Evolutionary conservation across 2,113 vertebrate genomes (phyloP).

Genomic region (Oxygymnocypris stewartii): DNA sequence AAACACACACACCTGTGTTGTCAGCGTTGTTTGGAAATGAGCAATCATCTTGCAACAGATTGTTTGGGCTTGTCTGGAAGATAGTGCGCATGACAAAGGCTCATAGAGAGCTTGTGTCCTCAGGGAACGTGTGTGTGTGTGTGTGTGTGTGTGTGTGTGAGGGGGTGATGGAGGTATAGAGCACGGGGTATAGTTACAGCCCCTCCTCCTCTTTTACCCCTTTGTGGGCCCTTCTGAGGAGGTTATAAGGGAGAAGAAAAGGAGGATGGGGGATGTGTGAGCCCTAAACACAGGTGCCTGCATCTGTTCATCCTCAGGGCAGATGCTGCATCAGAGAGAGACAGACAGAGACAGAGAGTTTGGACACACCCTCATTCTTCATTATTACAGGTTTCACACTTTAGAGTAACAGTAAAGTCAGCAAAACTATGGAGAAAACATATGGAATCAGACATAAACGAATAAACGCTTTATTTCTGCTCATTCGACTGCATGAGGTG

Average conservation of each 20-base stretch:
- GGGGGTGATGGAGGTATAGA: conserved; percentile 33
- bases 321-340: conserved; percentile 82
- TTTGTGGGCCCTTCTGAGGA: conserved; percentile 55
- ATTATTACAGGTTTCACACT: neutral
- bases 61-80: conserved; percentile 85
- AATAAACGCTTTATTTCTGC: neutral
- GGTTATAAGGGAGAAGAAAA: conserved; percentile 54
- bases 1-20: conserved; percentile 41
- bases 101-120: conserved; percentile 83
- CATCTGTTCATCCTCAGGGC: conserved; percentile 94
- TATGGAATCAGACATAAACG: neutral
- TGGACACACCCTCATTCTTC: conserved; percentile 19
- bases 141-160: conserved; percentile 35
- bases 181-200: conserved; percentile 90
- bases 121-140: conserved; percentile 68
- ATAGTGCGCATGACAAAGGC: conserved; percentile 82
- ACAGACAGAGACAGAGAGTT: neutral
- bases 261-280: conserved; percentile 87
- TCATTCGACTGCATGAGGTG: neutral
- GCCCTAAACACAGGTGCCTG: conserved; percentile 94
- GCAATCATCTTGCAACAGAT: conserved; percentile 73
- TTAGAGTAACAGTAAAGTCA: neutral
- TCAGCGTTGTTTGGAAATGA: conserved; percentile 70
- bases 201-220: conserved; percentile 68
- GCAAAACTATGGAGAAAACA: neutral